Evolutionary conservation across 2,797 vertebrate species (phyloP), one percentile per base, ranked within the genome.

Genomic region (Sebastes variabilis): DNA sequence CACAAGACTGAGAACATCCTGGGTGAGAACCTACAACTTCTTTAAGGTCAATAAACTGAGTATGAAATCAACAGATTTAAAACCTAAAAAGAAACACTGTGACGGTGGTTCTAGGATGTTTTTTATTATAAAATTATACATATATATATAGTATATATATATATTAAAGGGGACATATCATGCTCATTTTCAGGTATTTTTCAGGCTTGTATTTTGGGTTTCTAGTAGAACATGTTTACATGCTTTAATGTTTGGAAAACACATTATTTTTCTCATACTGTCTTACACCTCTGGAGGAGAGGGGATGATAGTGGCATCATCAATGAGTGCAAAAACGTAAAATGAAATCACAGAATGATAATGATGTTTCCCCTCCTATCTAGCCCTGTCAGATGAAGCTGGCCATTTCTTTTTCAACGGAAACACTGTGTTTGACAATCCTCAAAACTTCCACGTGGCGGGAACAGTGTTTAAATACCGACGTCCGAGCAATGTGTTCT

Each of bases 401-500:
- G 97, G 97, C 7, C 90, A 95, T 86, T 98, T 98, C 92, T 97
- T 97, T 92, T 97, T 98, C 91, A 98, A 98, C 0, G 97, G 97
- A 42, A 97, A 98, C 92, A 95, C 95, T 0, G 91, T 96, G 82
- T 96, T 98, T 66, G 97, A 98, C 93, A 96, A 98, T 46, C 97
- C 97, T 18, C 96, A 96, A 79, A 98, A 98, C 90, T 98, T 97
- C 94, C 95, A 86, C 8, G 95, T 98, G 77, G 97, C 97, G 10
- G 97, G 97, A 85, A 98, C 97, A 0, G 73, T 97, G 58, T 97
- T 98, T 91, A 98, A 98, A 88, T 98, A 98, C 89, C 92, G 97
- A 16, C 94, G 97, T 8, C 97, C 97, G 2, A 89, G 85, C 7
- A 96, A 89, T 61, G 90, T 95, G 13, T 93, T 94, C 72, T 95